A percentile compares a stretch with the other conserved stretches of the same genome.
These are phyloP conservation scores for Plutella xylostella DNA, from an alignment of 2,888 invertebrate genomes.

Conservation along the genomic window DNA sequence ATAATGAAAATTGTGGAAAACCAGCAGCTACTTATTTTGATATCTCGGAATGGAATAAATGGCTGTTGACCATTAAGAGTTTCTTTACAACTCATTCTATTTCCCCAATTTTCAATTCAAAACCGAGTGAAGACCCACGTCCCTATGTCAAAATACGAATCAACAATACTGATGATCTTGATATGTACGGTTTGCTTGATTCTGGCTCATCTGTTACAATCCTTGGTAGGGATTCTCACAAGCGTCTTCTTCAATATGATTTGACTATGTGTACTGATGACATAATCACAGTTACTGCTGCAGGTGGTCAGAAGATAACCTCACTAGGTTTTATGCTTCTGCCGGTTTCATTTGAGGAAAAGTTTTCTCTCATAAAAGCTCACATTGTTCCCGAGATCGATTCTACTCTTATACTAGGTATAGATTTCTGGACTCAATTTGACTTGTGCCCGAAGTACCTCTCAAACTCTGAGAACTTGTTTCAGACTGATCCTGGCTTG, in stretches of 20 bases:
- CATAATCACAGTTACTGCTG: slow-evolving; percentile 2
- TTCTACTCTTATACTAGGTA: slow-evolving; percentile 15
- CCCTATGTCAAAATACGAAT: background rate
- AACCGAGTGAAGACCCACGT: background rate
- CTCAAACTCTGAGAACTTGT: background rate
- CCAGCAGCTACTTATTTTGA: background rate
- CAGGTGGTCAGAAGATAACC: slow-evolving; percentile 10
- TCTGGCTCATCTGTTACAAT: background rate
- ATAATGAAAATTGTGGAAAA: background rate
- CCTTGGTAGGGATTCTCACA: background rate
- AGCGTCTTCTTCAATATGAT: background rate
- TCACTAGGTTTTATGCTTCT: slow-evolving; percentile 11
- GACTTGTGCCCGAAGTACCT: slow-evolving; percentile 13
- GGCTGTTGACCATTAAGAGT: background rate
- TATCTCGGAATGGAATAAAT: background rate
- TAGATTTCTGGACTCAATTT: slow-evolving; percentile 18
- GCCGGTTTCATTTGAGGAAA: slow-evolving; percentile 13
- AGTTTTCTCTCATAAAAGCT: slow-evolving; percentile 12
- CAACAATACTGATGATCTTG: background rate
- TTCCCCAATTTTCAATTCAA: background rate
- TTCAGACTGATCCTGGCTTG: background rate
- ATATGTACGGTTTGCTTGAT: background rate
- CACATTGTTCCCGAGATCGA: slow-evolving; percentile 14
- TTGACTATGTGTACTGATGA: background rate
- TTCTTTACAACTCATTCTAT: background rate